Conservation (phyloP, 2,888 invertebrate species). For the Pristionchus fissidentatus region DNA sequence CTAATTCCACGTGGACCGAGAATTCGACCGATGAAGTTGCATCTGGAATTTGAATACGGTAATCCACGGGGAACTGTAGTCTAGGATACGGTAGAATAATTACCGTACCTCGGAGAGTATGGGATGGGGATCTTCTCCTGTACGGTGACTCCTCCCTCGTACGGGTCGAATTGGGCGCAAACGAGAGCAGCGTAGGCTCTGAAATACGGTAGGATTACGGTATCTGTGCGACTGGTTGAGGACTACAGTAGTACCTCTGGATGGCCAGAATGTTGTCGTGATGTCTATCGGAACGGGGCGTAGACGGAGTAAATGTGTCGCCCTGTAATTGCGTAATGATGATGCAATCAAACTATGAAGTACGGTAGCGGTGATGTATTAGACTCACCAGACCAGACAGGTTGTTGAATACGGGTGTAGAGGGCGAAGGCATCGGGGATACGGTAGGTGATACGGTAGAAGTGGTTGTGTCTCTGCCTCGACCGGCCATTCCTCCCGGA, state of each 20-base stretch:
- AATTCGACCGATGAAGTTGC: constrained; percentile 58
- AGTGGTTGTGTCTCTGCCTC: neutral
- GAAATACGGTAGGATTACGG: neutral
- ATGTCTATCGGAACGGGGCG: neutral
- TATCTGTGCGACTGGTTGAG: neutral
- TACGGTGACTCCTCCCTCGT: neutral
- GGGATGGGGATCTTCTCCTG: neutral
- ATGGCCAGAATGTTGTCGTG: constrained; percentile 29
- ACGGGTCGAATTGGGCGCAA: neutral
- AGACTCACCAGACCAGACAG: neutral
- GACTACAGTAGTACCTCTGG: neutral
- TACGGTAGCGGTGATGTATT: neutral
- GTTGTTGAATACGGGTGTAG: neutral
- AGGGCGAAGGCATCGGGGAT: neutral
- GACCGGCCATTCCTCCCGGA: neutral
- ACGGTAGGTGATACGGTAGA: neutral
- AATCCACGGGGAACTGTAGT: constrained; percentile 58
- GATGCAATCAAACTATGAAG: neutral
- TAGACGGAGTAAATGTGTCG: neutral
- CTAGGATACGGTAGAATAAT: constrained; percentile 49
- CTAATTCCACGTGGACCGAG: constrained; percentile 72
- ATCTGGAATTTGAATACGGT: neutral
- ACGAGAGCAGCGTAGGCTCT: constrained; percentile 6
- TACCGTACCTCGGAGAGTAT: neutral
- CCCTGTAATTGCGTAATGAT: neutral